phyloP scores from a whole-genome alignment of 2,797 vertebrate species.

The Poecile montanus region DNA sequence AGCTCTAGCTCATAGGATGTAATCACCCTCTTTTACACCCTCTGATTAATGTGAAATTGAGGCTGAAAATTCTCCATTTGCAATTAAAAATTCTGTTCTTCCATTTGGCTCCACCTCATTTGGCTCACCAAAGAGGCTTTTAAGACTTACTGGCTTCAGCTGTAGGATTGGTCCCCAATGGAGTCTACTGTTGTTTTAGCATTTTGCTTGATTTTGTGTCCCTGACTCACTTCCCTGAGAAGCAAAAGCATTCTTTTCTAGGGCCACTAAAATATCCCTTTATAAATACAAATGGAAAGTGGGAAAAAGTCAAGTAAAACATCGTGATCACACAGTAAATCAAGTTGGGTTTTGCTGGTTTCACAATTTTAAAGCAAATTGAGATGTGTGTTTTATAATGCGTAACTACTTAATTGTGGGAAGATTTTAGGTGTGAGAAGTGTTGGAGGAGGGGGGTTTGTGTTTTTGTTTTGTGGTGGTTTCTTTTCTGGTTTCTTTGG shows the following conservation, averaged over 20 bases:
- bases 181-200: neutral
- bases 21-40: neutral
- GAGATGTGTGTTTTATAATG: neutral
- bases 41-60: neutral
- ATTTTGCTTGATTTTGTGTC: neutral
- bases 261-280: neutral
- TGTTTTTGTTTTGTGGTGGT: neutral
- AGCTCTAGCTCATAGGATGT: neutral
- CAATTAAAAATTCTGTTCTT: neutral
- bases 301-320: neutral
- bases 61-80: neutral
- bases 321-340: neutral
- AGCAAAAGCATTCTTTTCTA: neutral
- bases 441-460: neutral
- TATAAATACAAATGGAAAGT: neutral
- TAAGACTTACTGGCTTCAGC: neutral
- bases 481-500: neutral
- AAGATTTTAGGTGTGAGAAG: neutral
- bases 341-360: neutral
- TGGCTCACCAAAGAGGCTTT: neutral
- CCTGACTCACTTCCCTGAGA: neutral
- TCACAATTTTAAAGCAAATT: neutral
- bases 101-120: neutral
- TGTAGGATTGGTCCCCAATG: neutral
- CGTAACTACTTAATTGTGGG: neutral